Evolutionary conservation across 2,113 vertebrate species (phyloP), one percentile per base, ranked within the genome.

Genomic region (Nestor notabilis): DNA sequence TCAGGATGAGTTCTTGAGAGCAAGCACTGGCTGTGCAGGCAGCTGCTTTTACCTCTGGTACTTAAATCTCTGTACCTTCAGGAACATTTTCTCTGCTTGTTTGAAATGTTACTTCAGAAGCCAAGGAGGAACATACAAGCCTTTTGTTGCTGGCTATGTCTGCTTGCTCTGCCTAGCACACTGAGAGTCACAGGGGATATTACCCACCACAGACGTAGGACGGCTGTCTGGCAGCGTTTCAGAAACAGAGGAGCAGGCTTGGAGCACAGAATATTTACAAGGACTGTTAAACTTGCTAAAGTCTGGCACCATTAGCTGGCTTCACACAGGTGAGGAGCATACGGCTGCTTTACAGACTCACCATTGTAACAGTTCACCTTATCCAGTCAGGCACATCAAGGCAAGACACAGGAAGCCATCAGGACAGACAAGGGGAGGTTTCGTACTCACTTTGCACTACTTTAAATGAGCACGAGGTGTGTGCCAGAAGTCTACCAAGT

Each of bases 1-100:
- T 46, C 37, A 46, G n/a, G 37, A 79, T n/a, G 28, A 72, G 21
- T 28, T 76, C 74, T 37, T 56, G 31, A 91, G 49, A 89, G n/a
- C 31, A n/a, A 4, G 3, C 0, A 0, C 29, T 89, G 53, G 39
- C 0, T 1, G 20, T 76, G 8, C 43, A 64, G 17, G 43, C 23
- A 35, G 50, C n/a, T 71, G 56, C 44, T 89, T 82, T 87, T 65
- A 75, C 56, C 33, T 86, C 76, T 39, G 4, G 4, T 28, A 10
- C 60, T 81, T 64, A 47, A 78, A 90, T 44, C 83, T 81, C 49
- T 68, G 1, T 41, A 50, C 52, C 31, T 83, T 80, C 50, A 87
- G 50, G 39, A 95, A 68, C 5, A 39, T 60, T 87, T 90, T 65
- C 69, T 78, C 21, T 81, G 55, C 60, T 87, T 81, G 20, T 71